These are phyloP conservation scores for Vanessa cardui DNA, from an alignment of 2,888 invertebrate species.

Conservation along the genomic window DNA sequence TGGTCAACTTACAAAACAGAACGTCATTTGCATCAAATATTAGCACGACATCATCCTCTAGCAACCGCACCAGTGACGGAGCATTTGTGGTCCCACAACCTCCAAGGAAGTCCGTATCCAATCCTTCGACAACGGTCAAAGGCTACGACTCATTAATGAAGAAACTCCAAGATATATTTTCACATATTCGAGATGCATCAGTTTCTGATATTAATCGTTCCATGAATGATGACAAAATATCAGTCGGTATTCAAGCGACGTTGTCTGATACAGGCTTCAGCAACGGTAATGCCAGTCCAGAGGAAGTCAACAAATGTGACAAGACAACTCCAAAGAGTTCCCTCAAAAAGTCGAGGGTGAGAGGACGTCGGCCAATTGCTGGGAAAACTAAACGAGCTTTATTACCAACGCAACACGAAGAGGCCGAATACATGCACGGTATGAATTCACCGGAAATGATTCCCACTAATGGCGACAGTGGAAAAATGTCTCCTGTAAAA, in stretches of 20 bases:
- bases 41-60: slow-evolving; percentile 68
- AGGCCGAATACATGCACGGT: slow-evolving; percentile 71
- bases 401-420: slow-evolving; percentile 72
- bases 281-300: slow-evolving; percentile 75
- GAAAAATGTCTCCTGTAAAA: slow-evolving; percentile 60
- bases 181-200: slow-evolving; percentile 64
- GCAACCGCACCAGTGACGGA: slow-evolving; percentile 76
- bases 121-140: slow-evolving; percentile 70
- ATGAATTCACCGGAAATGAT: slow-evolving; percentile 80
- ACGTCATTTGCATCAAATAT: slow-evolving; percentile 74
- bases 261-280: slow-evolving; percentile 57
- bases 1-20: slow-evolving; percentile 71
- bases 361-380: slow-evolving; percentile 71
- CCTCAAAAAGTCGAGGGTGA: slow-evolving; percentile 71
- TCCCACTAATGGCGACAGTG: slow-evolving; percentile 66
- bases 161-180: slow-evolving; percentile 73
- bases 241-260: slow-evolving; percentile 69
- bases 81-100: slow-evolving; percentile 77
- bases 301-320: slow-evolving; percentile 69
- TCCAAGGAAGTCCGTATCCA: slow-evolving; percentile 69
- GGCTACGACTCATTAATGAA: slow-evolving; percentile 72
- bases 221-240: slow-evolving; percentile 67
- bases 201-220: slow-evolving; percentile 62
- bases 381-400: slow-evolving; percentile 74
- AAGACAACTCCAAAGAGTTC: slow-evolving; percentile 80